phyloP scores from a whole-genome alignment of 2,888 invertebrate genomes.

The Archaeoteleia sp. region DNA sequence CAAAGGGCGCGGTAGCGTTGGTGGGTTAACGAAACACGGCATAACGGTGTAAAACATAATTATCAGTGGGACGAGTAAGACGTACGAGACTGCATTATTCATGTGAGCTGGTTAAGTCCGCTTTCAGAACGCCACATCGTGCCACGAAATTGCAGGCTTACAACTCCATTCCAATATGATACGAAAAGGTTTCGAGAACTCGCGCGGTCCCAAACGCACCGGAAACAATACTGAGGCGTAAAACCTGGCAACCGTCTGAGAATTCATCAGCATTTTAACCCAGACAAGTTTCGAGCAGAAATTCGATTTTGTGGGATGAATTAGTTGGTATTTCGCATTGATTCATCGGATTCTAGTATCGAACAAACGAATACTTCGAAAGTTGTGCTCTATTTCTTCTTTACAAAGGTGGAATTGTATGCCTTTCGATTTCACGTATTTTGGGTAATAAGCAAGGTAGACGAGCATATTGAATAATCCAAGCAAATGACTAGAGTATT shows the following conservation, averaged over 20 bases:
- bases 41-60: conserved; percentile 72
- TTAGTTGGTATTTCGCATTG: conserved; percentile 46
- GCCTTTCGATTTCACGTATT: conserved; percentile 29
- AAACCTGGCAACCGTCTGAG: conserved; percentile 29
- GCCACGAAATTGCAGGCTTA: conserved; percentile 62
- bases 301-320: conserved; percentile 49
- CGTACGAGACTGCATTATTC: conserved; percentile 69
- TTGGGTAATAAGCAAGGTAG: conserved; percentile 31
- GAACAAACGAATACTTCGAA: conserved; percentile 55
- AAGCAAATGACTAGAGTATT: no score
- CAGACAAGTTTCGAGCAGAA: conserved; percentile 33
- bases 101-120: conserved; percentile 63
- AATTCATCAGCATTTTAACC: conserved; percentile 45
- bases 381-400: conserved; percentile 43
- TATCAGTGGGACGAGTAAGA: conserved; percentile 68
- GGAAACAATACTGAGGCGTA: conserved; percentile 49
- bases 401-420: conserved; percentile 26
- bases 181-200: conserved; percentile 49
- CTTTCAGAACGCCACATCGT: conserved; percentile 62
- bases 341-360: conserved; percentile 52
- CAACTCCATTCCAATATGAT: conserved; percentile 59
- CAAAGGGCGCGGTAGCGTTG: conserved; percentile 58
- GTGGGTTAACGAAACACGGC: conserved; percentile 70
- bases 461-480: conserved; percentile 2
- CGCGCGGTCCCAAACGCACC: conserved; percentile 27